These are phyloP conservation scores for Perccottus glenii DNA, from an alignment of 2,113 vertebrate genomes.

Conservation along the genomic window DNA sequence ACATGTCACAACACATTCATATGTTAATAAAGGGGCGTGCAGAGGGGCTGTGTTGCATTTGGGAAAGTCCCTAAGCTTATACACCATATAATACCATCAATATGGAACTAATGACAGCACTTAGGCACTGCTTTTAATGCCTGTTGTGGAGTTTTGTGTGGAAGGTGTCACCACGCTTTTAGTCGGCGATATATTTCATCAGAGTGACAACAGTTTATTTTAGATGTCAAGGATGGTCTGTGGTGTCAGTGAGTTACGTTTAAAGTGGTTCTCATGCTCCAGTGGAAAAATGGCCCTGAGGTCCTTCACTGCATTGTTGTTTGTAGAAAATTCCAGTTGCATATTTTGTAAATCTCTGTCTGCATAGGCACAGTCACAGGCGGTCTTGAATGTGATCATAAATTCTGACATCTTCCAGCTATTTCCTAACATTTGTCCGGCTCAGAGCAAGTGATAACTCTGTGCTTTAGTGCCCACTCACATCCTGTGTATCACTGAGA, in stretches of 20 bases:
- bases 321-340: not conserved
- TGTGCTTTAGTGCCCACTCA: not conserved
- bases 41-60: slow-evolving; percentile 52
- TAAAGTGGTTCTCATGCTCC: slow-evolving; percentile 38
- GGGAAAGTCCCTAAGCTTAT: slow-evolving; percentile 66
- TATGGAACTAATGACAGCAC: slow-evolving; percentile 66
- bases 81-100: slow-evolving; percentile 61
- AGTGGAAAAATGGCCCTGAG: slow-evolving; percentile 55
- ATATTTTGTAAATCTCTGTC: not conserved
- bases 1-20: slow-evolving; percentile 67
- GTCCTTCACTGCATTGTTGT: slow-evolving; percentile 21
- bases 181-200: slow-evolving; percentile 47
- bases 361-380: too few relatives aligned
- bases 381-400: slow-evolving; percentile 32
- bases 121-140: slow-evolving; percentile 50
- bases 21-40: slow-evolving; percentile 61
- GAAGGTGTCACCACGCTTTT: slow-evolving; percentile 65
- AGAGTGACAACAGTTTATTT: slow-evolving; percentile 47
- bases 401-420: slow-evolving; percentile 13
- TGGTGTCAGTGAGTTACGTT: not conserved
- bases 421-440: slow-evolving; percentile 22
- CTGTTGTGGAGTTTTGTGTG: slow-evolving; percentile 42
- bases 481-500: slow-evolving; percentile 22
- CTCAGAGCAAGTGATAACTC: slow-evolving; percentile 14
- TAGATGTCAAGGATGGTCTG: slow-evolving; percentile 32